phyloP scores from a whole-genome alignment of 35 echinoderm and acorn worm species.

The Anneissia japonica region DNA sequence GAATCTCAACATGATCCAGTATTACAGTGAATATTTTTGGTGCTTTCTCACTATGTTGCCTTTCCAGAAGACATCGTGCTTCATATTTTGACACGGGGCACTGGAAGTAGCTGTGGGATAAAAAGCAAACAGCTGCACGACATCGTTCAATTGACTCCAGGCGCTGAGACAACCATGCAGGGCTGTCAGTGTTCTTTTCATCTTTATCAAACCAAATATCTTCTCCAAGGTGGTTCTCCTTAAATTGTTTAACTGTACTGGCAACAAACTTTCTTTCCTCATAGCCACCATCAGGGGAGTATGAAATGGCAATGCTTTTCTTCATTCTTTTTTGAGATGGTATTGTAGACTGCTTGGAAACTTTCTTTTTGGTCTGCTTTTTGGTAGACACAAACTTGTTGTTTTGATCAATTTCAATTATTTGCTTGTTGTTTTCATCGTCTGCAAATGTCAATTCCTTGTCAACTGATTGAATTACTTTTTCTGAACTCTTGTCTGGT shows the following conservation, averaged over 20 bases:
- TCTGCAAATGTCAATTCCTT: background rate
- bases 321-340: conserved; percentile 55
- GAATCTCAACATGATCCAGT: conserved; percentile 49
- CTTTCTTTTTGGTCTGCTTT: conserved; percentile 9
- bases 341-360: background rate
- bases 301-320: conserved; percentile 90
- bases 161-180: conserved; percentile 89
- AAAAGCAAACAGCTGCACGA: conserved; percentile 67
- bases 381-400: background rate
- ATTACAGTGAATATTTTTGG: conserved; percentile 81
- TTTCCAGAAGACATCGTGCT: conserved; percentile 60
- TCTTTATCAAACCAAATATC: conserved; percentile 99
- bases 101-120: conserved; percentile 83
- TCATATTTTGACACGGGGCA: conserved; percentile 92
- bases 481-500: background rate
- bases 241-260: conserved; percentile 70
- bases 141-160: conserved; percentile 91
- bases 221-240: conserved; percentile 83
- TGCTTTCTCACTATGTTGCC: conserved; percentile 36
- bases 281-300: conserved; percentile 88
- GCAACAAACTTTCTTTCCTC: conserved; percentile 80
- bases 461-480: background rate
- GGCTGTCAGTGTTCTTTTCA: conserved; percentile 80
- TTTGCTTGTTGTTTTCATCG: background rate
- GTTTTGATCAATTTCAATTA: background rate